Base-by-base conservation (phyloP, 2,113 vertebrate species). In the Xenopus borealis region DNA sequence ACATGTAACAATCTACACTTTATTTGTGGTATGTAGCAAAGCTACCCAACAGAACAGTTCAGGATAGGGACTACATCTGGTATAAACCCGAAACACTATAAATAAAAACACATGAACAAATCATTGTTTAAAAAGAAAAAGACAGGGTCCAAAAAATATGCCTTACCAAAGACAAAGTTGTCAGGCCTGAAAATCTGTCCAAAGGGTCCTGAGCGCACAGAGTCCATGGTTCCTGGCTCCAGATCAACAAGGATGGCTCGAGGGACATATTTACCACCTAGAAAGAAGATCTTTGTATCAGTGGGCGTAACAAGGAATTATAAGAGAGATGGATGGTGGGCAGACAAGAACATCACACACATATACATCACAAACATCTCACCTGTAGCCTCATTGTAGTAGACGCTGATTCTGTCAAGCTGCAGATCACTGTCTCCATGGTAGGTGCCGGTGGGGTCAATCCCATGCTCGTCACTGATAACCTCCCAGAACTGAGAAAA, bases 181-280 rank as follows among this genome's bases (percentile, higher is more conserved):
- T 97, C 94, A 72, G 94, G 94, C 77, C 95, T 92, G 80, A 97
- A 97, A 70, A 96, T 86, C 82, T 97, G 95, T 12, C 95, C 95
- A 14, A 96, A 96, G 50, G 95, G 93, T 30, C 94, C 95, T 12
- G 95, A 97, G 55, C 95, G 92, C 82, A 97, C 95, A 1, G 95
- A 97, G 85, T 96, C 95, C 95, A 97, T 97, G 57, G 95, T 97
- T 12, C 94, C 95, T 1, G 95, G 94, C 84, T 97, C 95, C 80
- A 97, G 82, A 82, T 97, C 94, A 33, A 96, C 94, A 80, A 96
- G 85, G 69, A 96, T 93, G 16, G 94, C 94, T 23, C 95, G 92
- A 69, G 94, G 95, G 2, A 96, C 95, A 13, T 96, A 96, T 82
- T 96, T 97, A 8, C 94, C 94, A 86, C 94, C 95, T 96, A 57